Conservation (phyloP, 2,888 invertebrate species). For the Folsomia candida region DNA sequence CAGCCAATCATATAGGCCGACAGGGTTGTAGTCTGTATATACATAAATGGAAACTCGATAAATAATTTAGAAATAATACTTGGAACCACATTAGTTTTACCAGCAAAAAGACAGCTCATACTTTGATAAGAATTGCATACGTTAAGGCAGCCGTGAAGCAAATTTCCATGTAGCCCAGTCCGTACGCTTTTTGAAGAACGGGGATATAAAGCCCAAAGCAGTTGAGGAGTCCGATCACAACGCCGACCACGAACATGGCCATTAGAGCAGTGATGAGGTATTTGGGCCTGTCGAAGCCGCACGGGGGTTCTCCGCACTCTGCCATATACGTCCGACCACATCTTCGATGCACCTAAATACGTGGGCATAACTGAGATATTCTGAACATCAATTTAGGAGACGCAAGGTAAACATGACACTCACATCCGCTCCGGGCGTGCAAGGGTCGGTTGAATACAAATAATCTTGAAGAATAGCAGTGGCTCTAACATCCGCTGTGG, state of each 20-base stretch:
- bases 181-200: constrained; percentile 21
- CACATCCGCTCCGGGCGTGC: constrained; percentile 17
- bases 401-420: not conserved
- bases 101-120: constrained; percentile 10
- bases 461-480: constrained; percentile 14
- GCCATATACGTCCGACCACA: not conserved
- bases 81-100: too few relatives aligned
- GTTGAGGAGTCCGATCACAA: constrained; percentile 30
- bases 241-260: constrained; percentile 25
- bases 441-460: constrained; percentile 9
- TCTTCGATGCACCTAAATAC: not conserved
- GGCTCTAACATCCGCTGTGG: constrained; percentile 16
- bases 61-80: too few relatives aligned
- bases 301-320: constrained; percentile 18
- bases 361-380: not conserved
- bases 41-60: too few relatives aligned
- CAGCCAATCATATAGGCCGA: constrained; percentile 20
- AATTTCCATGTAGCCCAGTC: constrained; percentile 35
- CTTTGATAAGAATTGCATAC: constrained; percentile 25
- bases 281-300: constrained; percentile 28
- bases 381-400: too few relatives aligned
- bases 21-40: constrained; percentile 12
- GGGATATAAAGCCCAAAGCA: constrained; percentile 29
- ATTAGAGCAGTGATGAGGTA: constrained; percentile 24
- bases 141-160: constrained; percentile 21